Conservation (phyloP, 2,888 invertebrate genomes). For the Alloscopus bannaensis region DNA sequence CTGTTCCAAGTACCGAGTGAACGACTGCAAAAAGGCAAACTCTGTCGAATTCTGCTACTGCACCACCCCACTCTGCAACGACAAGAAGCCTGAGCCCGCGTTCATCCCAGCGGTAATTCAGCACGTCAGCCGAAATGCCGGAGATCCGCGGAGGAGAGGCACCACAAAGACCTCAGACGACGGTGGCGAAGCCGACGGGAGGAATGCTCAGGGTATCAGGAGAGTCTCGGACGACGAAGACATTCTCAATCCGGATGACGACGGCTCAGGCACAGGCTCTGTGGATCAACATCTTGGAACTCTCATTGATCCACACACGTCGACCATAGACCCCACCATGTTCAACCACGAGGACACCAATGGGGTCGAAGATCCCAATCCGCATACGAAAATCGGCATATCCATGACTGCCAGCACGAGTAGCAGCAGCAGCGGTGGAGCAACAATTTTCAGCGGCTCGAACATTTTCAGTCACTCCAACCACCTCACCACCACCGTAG, state of each 20-base stretch:
- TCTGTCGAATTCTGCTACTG: constrained; percentile 71
- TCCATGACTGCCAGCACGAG: constrained; percentile 48
- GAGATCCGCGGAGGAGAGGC: constrained; percentile 5
- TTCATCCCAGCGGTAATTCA: constrained; percentile 43
- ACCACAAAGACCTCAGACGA: background rate
- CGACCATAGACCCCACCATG: constrained; percentile 44
- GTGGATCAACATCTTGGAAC: constrained; percentile 22
- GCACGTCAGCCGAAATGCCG: constrained; percentile 35
- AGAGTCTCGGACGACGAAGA: constrained; percentile 68
- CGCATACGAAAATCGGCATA: constrained; percentile 56
- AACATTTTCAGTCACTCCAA: constrained; percentile 5
- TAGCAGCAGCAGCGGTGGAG: constrained; percentile 14
- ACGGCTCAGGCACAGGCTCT: constrained; percentile 46
- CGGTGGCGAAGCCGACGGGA: constrained; percentile 32
- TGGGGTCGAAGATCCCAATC: constrained; percentile 52
- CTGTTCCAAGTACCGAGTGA: constrained; percentile 61
- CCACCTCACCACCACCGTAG: background rate
- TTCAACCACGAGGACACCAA: constrained; percentile 33
- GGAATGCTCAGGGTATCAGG: constrained; percentile 36
- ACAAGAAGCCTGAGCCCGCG: constrained; percentile 55
- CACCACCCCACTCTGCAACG: constrained; percentile 68
- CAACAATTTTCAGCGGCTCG: constrained; percentile 7
- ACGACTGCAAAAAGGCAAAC: constrained; percentile 71
- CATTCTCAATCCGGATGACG: constrained; percentile 51
- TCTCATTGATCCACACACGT: constrained; percentile 47